phyloP scores from a whole-genome alignment of 2,113 vertebrate species.

The Percina caprodes region DNA sequence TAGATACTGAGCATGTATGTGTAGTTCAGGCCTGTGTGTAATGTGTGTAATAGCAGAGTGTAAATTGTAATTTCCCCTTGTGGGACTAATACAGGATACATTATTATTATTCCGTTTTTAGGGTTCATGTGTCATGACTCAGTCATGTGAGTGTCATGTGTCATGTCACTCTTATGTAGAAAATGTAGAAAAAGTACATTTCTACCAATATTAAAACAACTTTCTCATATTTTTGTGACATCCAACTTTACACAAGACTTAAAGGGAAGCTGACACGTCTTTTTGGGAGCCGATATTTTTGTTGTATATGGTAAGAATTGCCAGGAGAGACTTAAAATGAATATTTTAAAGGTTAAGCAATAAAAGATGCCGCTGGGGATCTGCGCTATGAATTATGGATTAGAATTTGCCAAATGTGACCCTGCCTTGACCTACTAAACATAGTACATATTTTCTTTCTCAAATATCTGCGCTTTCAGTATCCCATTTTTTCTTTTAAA shows the following conservation, averaged over 20 bases:
- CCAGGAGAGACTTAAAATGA: slow-evolving; percentile 15
- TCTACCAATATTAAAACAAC: not conserved
- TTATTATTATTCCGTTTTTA: too few relatives aligned
- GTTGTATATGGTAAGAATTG: slow-evolving; percentile 7
- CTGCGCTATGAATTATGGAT: slow-evolving; percentile 51
- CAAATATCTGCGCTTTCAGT: not conserved
- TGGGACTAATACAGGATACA: too few relatives aligned
- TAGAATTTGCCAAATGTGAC: slow-evolving; percentile 35
- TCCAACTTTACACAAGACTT: not conserved
- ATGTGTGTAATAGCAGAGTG: too few relatives aligned
- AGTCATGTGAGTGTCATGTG: too few relatives aligned
- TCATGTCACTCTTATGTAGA: too few relatives aligned
- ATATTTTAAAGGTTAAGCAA: slow-evolving; percentile 47
- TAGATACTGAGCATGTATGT: too few relatives aligned
- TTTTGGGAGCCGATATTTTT: slow-evolving; percentile 12
- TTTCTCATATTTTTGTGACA: not conserved
- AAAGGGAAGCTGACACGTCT: not conserved
- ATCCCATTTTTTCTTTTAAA: not conserved
- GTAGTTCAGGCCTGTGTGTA: too few relatives aligned
- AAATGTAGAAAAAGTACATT: too few relatives aligned
- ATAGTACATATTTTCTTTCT: not conserved
- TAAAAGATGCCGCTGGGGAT: slow-evolving; percentile 49
- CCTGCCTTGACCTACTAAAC: slow-evolving; percentile 23
- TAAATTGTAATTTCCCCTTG: too few relatives aligned
- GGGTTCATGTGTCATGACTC: too few relatives aligned